Evolutionary conservation across 2,797 vertebrate genomes (phyloP).

Genomic region (Hydrophis major): DNA sequence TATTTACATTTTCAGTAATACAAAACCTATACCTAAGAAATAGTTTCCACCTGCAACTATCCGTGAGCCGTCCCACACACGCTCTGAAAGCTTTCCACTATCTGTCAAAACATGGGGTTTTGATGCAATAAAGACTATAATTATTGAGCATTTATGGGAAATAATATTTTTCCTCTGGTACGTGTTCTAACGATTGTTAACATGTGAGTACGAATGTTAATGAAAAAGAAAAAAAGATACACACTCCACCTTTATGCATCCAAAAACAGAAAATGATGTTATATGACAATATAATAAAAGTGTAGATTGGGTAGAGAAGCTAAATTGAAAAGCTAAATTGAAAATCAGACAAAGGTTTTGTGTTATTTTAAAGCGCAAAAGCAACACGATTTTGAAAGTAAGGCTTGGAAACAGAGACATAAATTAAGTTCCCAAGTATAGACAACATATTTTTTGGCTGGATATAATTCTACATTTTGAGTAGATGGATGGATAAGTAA

Average conservation of each 20-base stretch:
- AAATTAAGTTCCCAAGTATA: conserved; percentile 49
- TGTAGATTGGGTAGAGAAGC: conserved; percentile 39
- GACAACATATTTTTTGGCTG: conserved; percentile 55
- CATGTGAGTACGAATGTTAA: conserved; percentile 62
- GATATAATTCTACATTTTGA: background rate
- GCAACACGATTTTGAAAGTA: conserved; percentile 45
- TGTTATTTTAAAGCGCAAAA: conserved; percentile 28
- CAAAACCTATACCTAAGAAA: conserved; percentile 48
- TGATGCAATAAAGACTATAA: conserved; percentile 75
- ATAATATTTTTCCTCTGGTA: conserved; percentile 72
- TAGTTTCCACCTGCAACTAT: conserved; percentile 64
- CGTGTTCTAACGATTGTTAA: conserved; percentile 60
- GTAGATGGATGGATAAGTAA: conserved; percentile 1
- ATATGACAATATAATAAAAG: conserved; percentile 48
- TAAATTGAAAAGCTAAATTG: conserved; percentile 46
- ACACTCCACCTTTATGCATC: conserved; percentile 44
- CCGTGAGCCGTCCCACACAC: conserved; percentile 65
- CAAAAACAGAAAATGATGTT: conserved; percentile 41
- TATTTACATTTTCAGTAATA: conserved; percentile 39
- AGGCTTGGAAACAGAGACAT: conserved; percentile 57
- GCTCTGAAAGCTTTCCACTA: conserved; percentile 66
- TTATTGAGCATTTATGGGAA: conserved; percentile 74
- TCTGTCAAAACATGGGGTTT: conserved; percentile 68
- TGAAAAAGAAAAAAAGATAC: conserved; percentile 13
- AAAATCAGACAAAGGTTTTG: conserved; percentile 44